Evolutionary conservation across 2,797 vertebrate genomes (phyloP), one percentile per base, ranked within the genome.

Genomic region (Melanotaenia maccullochi): DNA sequence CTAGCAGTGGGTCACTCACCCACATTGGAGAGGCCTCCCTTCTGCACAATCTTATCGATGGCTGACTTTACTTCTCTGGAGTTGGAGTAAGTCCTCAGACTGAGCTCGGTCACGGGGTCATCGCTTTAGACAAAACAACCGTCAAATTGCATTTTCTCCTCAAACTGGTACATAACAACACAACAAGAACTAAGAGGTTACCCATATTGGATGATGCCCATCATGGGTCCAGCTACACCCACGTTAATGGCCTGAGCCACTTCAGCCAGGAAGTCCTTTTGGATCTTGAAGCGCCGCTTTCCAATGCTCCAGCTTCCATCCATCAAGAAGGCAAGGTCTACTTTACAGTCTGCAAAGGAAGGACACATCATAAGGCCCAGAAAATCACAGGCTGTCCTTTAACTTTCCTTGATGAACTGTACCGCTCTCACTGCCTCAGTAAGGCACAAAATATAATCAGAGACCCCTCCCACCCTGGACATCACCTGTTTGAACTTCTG

Each of bases 121-220:
- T 99, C 95, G 0, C 98, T 99, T 75, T 9, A 51, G 70, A 79
- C 16, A 68, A 54, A 77, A 73, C 30, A 71, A 62, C 9, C 51
- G 12, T 40, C n/a, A 3, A 22, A 25, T 64, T 9, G 33, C 4
- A 7, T 60, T 59, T 71, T 35, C 5, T 52, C 5, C 33, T 44
- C n/a, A 52, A 65, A 79, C 32, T 2, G 5, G 2, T 3, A n/a
- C 28, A 57, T 11, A 49, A 55, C 20, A 1, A 13, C 12, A 5
- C 30, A 25, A 51, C 1, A 18, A 25, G 24, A 33, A 5, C 8
- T 14, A 22, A 8, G 33, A 56, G 24, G 25, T 78, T 94, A 99
- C 98, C 98, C 97, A 0, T 97, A 99, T 87, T 99, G 98, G 76
- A 99, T 91, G 65, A 99, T 89, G 30, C 98, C 97, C 96, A 99